Conservation (phyloP, 2,888 invertebrate species). For the Pocota personata region DNA sequence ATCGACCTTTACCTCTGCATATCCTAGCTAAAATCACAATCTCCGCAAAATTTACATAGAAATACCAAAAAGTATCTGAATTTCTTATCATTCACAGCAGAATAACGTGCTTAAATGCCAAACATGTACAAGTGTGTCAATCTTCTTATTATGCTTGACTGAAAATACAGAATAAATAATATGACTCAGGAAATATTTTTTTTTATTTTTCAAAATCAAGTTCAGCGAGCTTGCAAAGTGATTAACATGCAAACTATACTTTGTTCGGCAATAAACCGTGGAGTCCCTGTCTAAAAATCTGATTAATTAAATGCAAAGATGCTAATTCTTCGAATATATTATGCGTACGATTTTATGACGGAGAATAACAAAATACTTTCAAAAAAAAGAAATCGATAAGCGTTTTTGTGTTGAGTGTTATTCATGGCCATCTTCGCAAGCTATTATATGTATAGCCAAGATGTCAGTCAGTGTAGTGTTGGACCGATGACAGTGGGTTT, state of each 20-base stretch:
- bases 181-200: background rate
- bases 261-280: background rate
- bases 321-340: conserved; percentile 34
- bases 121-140: conserved; percentile 10
- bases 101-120: background rate
- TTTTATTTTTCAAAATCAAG: conserved; percentile 26
- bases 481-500: conserved; percentile 4
- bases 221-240: conserved; percentile 4
- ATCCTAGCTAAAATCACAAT: background rate
- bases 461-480: background rate
- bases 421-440: conserved; percentile 5
- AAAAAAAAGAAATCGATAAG: conserved; percentile 11
- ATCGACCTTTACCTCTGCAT: no score
- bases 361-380: background rate
- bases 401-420: background rate
- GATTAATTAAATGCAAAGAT: conserved; percentile 42
- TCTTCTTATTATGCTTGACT: background rate
- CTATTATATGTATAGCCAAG: background rate
- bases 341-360: conserved; percentile 6
- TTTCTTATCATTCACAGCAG: background rate
- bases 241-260: conserved; percentile 13
- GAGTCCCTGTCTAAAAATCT: conserved; percentile 11
- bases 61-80: background rate
- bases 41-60: background rate
- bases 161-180: background rate